Evolutionary conservation across 2,113 vertebrate genomes (phyloP), one percentile per base, ranked within the genome.

Genomic region (Chionomys nivalis): DNA sequence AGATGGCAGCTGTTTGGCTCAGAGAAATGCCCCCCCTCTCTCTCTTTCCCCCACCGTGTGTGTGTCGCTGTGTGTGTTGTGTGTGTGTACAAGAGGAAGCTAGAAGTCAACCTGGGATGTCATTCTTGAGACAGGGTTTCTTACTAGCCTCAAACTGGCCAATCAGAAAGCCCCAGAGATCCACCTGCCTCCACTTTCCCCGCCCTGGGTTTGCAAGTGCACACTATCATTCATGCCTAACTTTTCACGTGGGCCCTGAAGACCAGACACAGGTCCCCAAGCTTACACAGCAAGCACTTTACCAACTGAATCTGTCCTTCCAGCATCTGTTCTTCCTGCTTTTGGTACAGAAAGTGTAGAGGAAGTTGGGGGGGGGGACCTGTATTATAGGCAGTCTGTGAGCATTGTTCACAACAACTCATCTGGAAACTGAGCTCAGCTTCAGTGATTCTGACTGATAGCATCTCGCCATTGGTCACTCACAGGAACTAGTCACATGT

Each of bases 401-500:
- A 14, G 23, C 28, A 12, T 31, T 78, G 23, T 24, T 47, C 58
- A 55, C 26, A 1, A 6, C 2, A 28, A 3, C 83, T 31, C 19
- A 1, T 12, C 31, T 19, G 65, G 65, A 28, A 11, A 23, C 12
- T n/a, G 13, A 52, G 9, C 24, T 36, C 39, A 26, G 28, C 16
- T 55, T 39, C 76, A 8, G 1, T 5, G 87, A 7, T 7, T 31
- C 75, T 83, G 70, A 70, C 3, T 26, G 21, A 26, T 1, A n/a
- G 85, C 23, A 23, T 44, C 79, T 82, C 4, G 1, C 1, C 2
- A 19, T 49, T 0, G n/a, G 24, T 28, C 12, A 10, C 79, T 26
- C 12, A 10, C 0, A 7, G 0, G 13, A 10, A 5, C 12, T 1
- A 2, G 65, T 36, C 79, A 33, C 79, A 2, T 0, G 1, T 66